Evolutionary conservation across 2,113 vertebrate genomes (phyloP).

Genomic region (Noctilio leporinus): DNA sequence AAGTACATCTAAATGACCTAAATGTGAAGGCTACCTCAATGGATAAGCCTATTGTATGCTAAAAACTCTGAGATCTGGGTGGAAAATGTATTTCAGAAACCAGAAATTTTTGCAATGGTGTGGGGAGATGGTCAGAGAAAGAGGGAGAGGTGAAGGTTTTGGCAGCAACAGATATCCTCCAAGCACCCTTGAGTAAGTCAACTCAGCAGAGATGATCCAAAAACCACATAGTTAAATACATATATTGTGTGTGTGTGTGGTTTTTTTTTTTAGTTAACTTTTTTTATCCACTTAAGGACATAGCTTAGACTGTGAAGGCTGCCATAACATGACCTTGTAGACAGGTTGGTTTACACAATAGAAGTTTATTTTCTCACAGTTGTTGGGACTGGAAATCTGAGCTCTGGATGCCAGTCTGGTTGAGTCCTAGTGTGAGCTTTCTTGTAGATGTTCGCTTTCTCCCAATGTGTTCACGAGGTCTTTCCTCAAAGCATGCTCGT

Average conservation of each 20-base stretch:
- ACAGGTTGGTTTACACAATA: neutral
- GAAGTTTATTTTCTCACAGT: neutral
- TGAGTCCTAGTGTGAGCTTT: neutral
- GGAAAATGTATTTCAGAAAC: neutral
- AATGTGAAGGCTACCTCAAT: neutral
- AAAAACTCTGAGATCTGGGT: neutral
- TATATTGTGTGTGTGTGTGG: no score
- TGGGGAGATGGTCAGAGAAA: rapidly evolving
- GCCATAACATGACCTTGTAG: neutral
- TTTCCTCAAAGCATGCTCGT: neutral
- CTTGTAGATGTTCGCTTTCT: neutral
- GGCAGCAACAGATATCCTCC: neutral
- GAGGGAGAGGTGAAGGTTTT: rapidly evolving
- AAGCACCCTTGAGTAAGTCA: neutral
- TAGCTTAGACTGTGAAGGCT: neutral
- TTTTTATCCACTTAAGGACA: neutral
- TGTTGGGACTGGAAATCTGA: neutral
- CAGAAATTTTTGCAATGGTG: neutral
- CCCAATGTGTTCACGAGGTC: no score
- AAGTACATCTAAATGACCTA: neutral
- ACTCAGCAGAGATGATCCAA: no score
- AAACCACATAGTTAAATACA: neutral
- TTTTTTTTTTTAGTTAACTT: neutral
- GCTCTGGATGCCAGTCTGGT: no score
- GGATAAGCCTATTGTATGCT: neutral